A percentile compares a stretch with the other conserved stretches of the same genome.
phyloP scores from a whole-genome alignment of 2,113 vertebrate genomes.

The Brevimyrus niger region DNA sequence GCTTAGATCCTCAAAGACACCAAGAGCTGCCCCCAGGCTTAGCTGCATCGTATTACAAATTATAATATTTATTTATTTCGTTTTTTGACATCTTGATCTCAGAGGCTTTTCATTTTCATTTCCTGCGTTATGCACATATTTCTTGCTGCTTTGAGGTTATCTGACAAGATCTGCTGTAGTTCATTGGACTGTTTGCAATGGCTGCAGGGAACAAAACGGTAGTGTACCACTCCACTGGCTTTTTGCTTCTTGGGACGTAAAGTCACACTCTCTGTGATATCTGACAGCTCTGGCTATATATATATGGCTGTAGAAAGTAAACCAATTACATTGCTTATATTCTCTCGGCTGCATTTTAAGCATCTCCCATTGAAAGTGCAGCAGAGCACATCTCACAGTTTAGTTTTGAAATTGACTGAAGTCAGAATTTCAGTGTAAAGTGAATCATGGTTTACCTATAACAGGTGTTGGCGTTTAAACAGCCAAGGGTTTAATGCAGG shows the following conservation, averaged over 20 bases:
- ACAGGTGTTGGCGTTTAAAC: background rate
- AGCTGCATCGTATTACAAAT: background rate
- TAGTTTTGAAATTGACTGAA: background rate
- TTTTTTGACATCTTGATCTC: background rate
- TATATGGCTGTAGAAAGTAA: background rate
- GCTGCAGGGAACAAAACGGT: slow-evolving; percentile 10
- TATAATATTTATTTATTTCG: background rate
- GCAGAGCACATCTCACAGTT: background rate
- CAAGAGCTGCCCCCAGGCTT: background rate
- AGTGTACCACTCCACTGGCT: background rate
- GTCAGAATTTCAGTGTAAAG: background rate
- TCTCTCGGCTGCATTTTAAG: background rate
- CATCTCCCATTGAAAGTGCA: background rate
- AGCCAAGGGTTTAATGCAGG: no score
- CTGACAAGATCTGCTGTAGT: slow-evolving; percentile 11
- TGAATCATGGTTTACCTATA: background rate
- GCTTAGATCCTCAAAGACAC: background rate
- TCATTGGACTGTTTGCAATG: slow-evolving; percentile 17
- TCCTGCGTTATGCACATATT: background rate
- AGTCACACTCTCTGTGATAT: slow-evolving; percentile 17
- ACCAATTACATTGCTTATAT: background rate
- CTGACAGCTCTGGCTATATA: background rate
- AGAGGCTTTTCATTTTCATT: background rate
- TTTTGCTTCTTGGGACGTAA: slow-evolving; percentile 8
- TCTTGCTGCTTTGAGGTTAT: slow-evolving; percentile 12